These are phyloP conservation scores for Ochropacha duplaris DNA, from an alignment of 2,888 invertebrate species.

Conservation along the genomic window DNA sequence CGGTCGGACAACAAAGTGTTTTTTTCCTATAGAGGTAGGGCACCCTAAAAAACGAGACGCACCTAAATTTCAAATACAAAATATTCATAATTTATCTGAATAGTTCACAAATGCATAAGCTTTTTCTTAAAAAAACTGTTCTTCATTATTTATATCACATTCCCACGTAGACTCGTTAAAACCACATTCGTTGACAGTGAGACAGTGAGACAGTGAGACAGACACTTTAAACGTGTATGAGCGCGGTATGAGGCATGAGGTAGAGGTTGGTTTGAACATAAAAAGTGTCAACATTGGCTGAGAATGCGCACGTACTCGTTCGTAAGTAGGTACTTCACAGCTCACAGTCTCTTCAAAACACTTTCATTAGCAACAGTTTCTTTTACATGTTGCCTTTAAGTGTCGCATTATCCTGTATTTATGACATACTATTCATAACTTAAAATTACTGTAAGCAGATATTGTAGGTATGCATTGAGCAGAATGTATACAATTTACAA, in stretches of 20 bases:
- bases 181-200: neutral
- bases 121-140: no score
- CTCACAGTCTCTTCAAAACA: neutral
- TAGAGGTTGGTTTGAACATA: neutral
- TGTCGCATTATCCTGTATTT: neutral
- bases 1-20: no score
- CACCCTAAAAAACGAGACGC: no score
- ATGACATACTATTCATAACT: neutral
- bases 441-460: no score
- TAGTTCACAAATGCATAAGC: no score
- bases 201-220: neutral
- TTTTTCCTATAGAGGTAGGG: no score
- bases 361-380: neutral
- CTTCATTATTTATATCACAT: no score
- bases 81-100: no score
- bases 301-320: neutral
- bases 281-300: conserved; percentile 1
- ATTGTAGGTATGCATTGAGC: neutral
- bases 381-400: neutral
- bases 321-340: neutral
- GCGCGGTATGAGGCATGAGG: neutral
- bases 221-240: neutral
- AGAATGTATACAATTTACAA: neutral
- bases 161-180: neutral
- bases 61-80: no score